Evolutionary conservation across 2,113 vertebrate species (phyloP).

Genomic region (Oophaga pumilio): DNA sequence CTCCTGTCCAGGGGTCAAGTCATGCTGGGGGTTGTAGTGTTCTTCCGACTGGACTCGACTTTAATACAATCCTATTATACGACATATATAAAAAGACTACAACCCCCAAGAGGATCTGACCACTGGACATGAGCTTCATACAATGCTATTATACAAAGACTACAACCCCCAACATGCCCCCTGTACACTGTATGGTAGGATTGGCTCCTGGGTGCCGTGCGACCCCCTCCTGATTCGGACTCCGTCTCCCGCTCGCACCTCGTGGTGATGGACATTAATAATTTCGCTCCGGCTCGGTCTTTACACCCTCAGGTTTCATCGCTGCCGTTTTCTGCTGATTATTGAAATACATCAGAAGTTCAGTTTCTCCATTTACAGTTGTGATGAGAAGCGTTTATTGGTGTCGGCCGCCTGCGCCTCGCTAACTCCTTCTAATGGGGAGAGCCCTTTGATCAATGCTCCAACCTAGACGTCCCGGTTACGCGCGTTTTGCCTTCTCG

Average conservation of each 20-base stretch:
- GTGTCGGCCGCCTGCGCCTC: background rate
- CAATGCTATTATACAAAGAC: too few relatives aligned
- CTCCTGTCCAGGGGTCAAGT: background rate
- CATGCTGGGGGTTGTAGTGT: background rate
- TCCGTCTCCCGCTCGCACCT: background rate
- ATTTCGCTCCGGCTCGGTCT: background rate
- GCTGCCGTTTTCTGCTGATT: slow-evolving; percentile 5
- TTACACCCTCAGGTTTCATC: background rate
- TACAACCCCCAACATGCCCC: too few relatives aligned
- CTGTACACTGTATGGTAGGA: too few relatives aligned
- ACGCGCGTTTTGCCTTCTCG: background rate
- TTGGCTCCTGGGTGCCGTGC: background rate
- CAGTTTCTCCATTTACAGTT: background rate
- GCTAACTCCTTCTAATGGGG: background rate
- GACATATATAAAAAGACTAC: too few relatives aligned
- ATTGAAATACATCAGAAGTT: background rate
- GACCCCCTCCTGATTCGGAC: background rate
- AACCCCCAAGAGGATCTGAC: too few relatives aligned
- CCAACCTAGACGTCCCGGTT: background rate
- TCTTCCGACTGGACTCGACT: too few relatives aligned
- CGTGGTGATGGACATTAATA: background rate
- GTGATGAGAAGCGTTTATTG: background rate
- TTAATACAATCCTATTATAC: too few relatives aligned
- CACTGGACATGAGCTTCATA: too few relatives aligned
- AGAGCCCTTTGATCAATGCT: slow-evolving; percentile 17